Percentiles rank a stretch among this genome's conserved stretches.
Evolutionary conservation across 2,888 invertebrate genomes (phyloP).

Genomic region (Hydraecia micacea): DNA sequence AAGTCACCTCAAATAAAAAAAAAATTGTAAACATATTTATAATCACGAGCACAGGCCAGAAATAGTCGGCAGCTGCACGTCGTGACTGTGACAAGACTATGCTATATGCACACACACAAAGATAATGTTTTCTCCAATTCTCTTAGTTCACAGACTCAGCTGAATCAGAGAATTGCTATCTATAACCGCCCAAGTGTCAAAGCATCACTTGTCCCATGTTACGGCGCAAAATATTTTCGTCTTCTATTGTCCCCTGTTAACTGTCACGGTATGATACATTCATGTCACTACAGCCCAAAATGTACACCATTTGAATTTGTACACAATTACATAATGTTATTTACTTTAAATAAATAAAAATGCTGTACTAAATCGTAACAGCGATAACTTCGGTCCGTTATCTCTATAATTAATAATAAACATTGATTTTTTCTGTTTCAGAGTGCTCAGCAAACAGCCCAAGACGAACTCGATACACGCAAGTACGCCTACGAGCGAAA

Average conservation of each 20-base stretch:
- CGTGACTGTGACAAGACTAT: background rate
- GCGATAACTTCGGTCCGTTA: background rate
- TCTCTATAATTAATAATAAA: constrained; percentile 8
- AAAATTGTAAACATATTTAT: background rate
- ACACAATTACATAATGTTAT: background rate
- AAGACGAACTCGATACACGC: constrained; percentile 74
- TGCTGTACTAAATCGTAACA: background rate
- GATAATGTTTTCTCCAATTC: background rate
- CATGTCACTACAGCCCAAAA: background rate
- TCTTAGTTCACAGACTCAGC: background rate
- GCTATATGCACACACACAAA: background rate
- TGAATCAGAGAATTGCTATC: background rate
- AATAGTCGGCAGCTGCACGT: background rate
- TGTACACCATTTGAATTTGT: background rate
- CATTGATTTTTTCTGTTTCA: constrained; percentile 64
- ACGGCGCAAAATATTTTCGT: background rate
- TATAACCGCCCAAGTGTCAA: background rate
- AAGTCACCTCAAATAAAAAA: background rate
- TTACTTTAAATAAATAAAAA: background rate
- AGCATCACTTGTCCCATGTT: background rate
- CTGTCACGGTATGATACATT: background rate
- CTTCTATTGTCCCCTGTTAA: background rate
- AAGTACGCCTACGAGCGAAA: constrained; percentile 80
- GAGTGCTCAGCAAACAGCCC: constrained; percentile 74
- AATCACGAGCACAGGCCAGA: background rate